Evolutionary conservation across 2,888 invertebrate genomes (phyloP).

Genomic region (Drosophila mimica): DNA sequence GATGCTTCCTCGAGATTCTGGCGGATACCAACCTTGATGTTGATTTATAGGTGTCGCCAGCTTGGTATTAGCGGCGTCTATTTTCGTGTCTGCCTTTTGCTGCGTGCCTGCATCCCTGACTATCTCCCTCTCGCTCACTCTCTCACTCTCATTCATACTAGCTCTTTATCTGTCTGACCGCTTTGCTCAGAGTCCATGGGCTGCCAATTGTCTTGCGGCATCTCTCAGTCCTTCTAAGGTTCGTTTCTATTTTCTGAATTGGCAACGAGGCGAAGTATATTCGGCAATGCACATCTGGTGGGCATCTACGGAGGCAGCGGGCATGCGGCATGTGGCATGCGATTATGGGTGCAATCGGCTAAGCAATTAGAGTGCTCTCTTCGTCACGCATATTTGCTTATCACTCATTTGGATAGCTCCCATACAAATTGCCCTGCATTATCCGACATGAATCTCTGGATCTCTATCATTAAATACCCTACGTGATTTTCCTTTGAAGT

Average conservation of each 20-base stretch:
- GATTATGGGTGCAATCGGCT: conserved; percentile 26
- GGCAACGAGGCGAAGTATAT: conserved; percentile 52
- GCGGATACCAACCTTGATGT: conserved; percentile 83
- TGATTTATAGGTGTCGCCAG: conserved; percentile 78
- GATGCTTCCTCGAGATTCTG: conserved; percentile 68
- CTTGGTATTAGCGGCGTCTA: conserved; percentile 57
- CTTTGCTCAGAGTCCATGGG: conserved; percentile 35
- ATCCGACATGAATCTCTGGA: conserved; percentile 6
- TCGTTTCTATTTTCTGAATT: conserved; percentile 84
- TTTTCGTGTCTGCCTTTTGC: conserved; percentile 50
- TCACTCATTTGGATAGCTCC: conserved; percentile 44
- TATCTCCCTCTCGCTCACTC: conserved; percentile 16
- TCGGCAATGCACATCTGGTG: conserved; percentile 30
- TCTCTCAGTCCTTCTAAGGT: conserved; percentile 85
- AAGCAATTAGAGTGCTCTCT: conserved; percentile 44
- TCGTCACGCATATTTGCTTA: conserved; percentile 64
- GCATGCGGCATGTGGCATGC: conserved; percentile 6
- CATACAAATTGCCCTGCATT: conserved; percentile 22
- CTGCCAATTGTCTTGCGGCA: conserved; percentile 70
- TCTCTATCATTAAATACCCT: conserved; percentile 20
- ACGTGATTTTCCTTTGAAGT: not conserved
- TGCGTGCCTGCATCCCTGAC: conserved; percentile 59
- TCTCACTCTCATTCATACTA: not conserved
- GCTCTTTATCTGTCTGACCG: conserved; percentile 4
- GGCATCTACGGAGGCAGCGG: conserved; percentile 6